Base-by-base conservation (phyloP, 1,140 invertebrate genomes). In the Bombus confusus region DNA sequence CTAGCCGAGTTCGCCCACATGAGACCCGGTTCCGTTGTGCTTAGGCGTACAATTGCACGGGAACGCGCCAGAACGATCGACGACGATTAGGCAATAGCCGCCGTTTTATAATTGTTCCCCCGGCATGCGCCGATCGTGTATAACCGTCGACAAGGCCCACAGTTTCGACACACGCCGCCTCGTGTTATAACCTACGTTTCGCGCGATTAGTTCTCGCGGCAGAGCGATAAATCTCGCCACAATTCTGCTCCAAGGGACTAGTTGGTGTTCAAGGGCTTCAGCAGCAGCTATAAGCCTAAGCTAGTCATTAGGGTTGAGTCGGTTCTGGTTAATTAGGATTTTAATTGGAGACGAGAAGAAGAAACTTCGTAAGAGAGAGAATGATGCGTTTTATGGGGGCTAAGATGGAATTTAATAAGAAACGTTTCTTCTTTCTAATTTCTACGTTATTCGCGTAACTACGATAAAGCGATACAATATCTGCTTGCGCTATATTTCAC, bases 1-100 rank as follows among this genome's bases (percentile, higher is more conserved):
- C 92, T 93, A 93, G 92, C 88, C 84, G 87, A 89, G 90, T 91
- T 92, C 92, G 92, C 92, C 92, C 91, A 93, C 92, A 87, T 90
- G 64, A 90, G 81, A 81, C 86, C 87, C 88, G 90, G 83, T 92
- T 90, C 89, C 82, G 83, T 80, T 91, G 66, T 25, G 86, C 92
- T 90, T 92, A 90, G 89, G 89, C 89, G 88, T 90, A 89, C 80
- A 87, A 90, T 90, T 83, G 86, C 47, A 31, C 66, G 69, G 43
- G 75, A 90, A 90, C 88, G 64, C 62, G 66, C 86, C 64, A 83
- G 57, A 83, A 86, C 80, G 64, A 78, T 75, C 85, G 72, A 71
- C 74, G 88, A 90, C 75, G 89, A 90, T 90, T 90, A 86, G 89
- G 88, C 89, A 90, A 90, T 81, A 83, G 64, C 68, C 73, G 86